Conservation (phyloP, 2,113 vertebrate species). For the Crotalus tigris region DNA sequence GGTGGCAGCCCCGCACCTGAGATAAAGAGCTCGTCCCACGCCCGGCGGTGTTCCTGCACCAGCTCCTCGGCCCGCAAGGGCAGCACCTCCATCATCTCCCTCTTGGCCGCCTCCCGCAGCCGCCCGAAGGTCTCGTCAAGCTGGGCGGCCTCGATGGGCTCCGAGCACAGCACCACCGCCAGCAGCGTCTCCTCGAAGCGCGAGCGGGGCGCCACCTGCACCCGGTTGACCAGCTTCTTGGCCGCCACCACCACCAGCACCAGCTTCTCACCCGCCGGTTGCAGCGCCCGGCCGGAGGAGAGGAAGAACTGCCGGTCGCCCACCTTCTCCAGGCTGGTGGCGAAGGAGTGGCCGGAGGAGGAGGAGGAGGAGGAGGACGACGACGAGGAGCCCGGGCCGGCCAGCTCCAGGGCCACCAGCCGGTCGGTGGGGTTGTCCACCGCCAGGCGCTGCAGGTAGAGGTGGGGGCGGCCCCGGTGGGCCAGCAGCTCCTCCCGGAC, state of each 20-base stretch:
- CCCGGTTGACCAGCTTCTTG: slow-evolving; percentile 74
- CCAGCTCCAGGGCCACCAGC: slow-evolving; percentile 71
- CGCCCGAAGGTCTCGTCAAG: slow-evolving; percentile 79
- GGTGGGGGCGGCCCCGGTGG: slow-evolving; percentile 84
- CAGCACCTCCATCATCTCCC: slow-evolving; percentile 87
- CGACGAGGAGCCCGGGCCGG: slow-evolving; percentile 32
- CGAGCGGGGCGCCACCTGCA: slow-evolving; percentile 83
- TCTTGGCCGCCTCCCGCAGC: slow-evolving; percentile 81
- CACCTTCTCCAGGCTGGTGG: slow-evolving; percentile 77
- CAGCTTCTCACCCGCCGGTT: slow-evolving; percentile 64
- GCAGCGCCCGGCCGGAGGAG: slow-evolving; percentile 77
- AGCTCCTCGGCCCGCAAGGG: slow-evolving; percentile 75
- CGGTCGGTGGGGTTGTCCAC: slow-evolving; percentile 84
- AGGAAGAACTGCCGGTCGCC: slow-evolving; percentile 85
- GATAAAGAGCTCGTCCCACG: slow-evolving; percentile 92
- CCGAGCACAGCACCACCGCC: slow-evolving; percentile 83
- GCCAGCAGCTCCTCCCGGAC: slow-evolving; percentile 88
- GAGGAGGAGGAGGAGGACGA: background rate
- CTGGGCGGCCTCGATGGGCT: slow-evolving; percentile 69
- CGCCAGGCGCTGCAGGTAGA: slow-evolving; percentile 86
- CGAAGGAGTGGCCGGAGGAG: slow-evolving; percentile 49
- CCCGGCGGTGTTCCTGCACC: slow-evolving; percentile 83
- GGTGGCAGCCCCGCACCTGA: slow-evolving; percentile 74
- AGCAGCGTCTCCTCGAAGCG: slow-evolving; percentile 82
- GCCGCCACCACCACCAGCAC: slow-evolving; percentile 84